Evolutionary conservation across 2,888 invertebrate species (phyloP).

Genomic region (Muschampia plurimacula): DNA sequence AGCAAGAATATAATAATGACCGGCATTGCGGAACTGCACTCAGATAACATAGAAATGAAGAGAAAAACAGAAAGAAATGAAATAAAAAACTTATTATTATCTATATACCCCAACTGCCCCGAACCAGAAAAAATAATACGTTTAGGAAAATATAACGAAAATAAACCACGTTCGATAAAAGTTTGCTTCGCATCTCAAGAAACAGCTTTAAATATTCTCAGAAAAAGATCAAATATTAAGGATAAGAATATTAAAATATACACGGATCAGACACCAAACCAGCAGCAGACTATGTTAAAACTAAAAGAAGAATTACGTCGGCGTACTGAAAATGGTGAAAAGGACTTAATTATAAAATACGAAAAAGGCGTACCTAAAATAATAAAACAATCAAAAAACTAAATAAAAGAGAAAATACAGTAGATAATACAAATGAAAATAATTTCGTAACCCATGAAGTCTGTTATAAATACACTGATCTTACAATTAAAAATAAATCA

Average conservation of each 20-base stretch:
- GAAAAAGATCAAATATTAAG: background rate
- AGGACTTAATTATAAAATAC: conserved; percentile 30
- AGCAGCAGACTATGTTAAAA: background rate
- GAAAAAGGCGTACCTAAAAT: conserved; percentile 30
- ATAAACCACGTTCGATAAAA: background rate
- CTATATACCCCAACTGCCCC: background rate
- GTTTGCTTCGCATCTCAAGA: conserved; percentile 7
- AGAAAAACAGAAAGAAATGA: background rate
- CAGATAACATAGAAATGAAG: background rate
- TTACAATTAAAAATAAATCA: background rate
- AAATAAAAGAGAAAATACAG: background rate
- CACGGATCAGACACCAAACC: background rate
- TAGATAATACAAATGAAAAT: background rate
- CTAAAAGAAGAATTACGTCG: background rate
- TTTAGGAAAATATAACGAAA: background rate
- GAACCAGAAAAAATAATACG: conserved; percentile 9
- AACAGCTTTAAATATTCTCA: background rate
- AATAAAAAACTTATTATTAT: background rate
- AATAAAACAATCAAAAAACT: conserved; percentile 34
- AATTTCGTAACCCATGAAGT: conserved; percentile 2
- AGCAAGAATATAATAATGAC: background rate
- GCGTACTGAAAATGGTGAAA: conserved; percentile 28
- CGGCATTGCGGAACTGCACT: background rate
- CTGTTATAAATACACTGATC: background rate
- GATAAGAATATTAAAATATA: background rate